Evolutionary conservation across 1,140 invertebrate species (phyloP), one percentile per base, ranked within the genome.

Genomic region (Drosophila jambulina): DNA sequence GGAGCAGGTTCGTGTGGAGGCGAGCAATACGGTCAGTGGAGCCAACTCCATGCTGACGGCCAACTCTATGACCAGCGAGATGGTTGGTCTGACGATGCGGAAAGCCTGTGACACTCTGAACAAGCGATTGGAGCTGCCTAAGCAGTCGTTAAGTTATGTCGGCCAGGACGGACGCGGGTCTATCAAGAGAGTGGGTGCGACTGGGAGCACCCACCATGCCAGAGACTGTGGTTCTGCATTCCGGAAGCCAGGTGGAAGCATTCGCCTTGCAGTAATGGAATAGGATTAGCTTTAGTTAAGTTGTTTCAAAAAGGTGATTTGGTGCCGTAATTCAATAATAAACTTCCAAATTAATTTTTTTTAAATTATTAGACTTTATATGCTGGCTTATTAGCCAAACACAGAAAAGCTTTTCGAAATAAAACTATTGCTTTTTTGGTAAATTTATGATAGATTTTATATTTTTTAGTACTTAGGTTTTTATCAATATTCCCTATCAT

Each of bases 11-110:
- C 93, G 92, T 15, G 94, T 98, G 0, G 96, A 96, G 85, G 94
- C 95, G 10, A 95, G 94, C 3, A 95, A 95, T 67, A 95, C 92
- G 51, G 93, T 97, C 25, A 93, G 93, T 23, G 94, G 95, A 4
- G 94, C 96, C 0, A 97, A 97, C 83, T 92, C 95, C 58, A 90
- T 93, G 49, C 92, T 94, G 0, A 96, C 95, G 15, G 96, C 95
- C 27, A 96, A 96, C 0, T 96, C 96, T 80, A 92, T 96, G 25
- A 94, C 95, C 1, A 96, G 96, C 85, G 97, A 97, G 92, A 91
- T 94, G 46, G 94, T 95, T 36, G 94, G 94, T 48, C 94, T 94
- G 94, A 96, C 96, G 2, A 94, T 95, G 0, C 92, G 95, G n/a
- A 94, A 94, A 53, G 95, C 95, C 17, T 97, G 96, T 82, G 94